Base-by-base conservation (phyloP, 2,113 vertebrate genomes). In the Struthio camelus region DNA sequence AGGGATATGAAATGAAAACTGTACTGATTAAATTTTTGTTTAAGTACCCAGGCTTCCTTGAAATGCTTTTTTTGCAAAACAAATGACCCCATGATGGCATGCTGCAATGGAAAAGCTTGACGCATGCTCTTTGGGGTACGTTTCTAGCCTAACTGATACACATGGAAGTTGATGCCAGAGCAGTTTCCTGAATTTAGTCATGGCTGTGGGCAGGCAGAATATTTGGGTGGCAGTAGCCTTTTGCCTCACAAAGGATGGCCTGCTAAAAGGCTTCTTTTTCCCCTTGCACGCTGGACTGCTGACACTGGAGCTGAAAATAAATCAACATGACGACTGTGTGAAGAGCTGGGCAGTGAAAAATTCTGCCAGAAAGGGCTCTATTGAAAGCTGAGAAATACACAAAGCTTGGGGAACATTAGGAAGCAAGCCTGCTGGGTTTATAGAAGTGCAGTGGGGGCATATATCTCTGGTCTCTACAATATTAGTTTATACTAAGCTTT, bases 401-500 rank as follows among this genome's bases (percentile, higher is more conserved):
- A 96, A 94, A 86, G 34, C 78, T 85, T 84, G 59, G 51, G 82
- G 61, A 73, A 85, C 70, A 54, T 92, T 34, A 89, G 84, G 87
- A 96, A 94, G 73, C 61, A 89, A 92, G 81, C 80, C 64, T 94
- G 76, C 70, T 96, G 93, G 16, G 78, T 94, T 94, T 94, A 91
- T 3, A 84, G 61, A 95, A 91, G 69, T 75, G 66, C 86, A 87
- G 66, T 40, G 62, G 89, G 84, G 77, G 40, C 80, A 86, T 59
- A 66, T 34, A 91, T 91, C 85, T 91, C 91, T 91, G 72, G 84
- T 80, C 38, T 72, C 65, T 82, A 82, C 50, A 94, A 91, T 69
- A 96, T 30, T 71, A 61, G 79, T 94, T 96, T 96, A 88, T 95
- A 89, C 54, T 90, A 94, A 88, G 72, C 89, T 94, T 93, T 93